phyloP scores from a whole-genome alignment of 2,113 vertebrate species.

The Anhinga anhinga region DNA sequence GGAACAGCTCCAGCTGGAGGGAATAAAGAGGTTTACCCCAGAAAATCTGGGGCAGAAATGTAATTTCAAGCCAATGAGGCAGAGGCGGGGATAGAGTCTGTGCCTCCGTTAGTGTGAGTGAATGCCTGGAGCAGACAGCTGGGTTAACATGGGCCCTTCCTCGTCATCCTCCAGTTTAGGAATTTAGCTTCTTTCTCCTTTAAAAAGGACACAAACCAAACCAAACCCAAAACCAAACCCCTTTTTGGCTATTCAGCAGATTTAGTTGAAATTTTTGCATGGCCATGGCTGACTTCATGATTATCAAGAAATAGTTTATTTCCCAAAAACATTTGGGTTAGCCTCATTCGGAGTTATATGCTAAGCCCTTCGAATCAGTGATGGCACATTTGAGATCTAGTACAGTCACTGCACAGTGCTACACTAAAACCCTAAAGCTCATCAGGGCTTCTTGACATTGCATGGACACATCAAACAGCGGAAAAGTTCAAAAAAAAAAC shows the following conservation, averaged over 20 bases:
- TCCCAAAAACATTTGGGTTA: not conserved
- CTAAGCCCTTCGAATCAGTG: not conserved
- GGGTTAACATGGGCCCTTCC: not conserved
- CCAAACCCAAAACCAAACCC: not conserved
- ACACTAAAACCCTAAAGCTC: not conserved
- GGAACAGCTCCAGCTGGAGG: not conserved
- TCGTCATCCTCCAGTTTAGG: not conserved
- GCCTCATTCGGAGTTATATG: not conserved
- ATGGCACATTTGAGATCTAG: not conserved
- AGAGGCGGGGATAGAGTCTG: not conserved
- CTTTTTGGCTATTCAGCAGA: not conserved
- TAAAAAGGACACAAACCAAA: not conserved
- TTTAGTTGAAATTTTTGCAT: not conserved
- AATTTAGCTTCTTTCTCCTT: not conserved
- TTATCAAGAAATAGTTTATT: not conserved
- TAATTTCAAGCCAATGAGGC: not conserved
- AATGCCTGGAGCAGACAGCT: not conserved
- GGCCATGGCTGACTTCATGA: not conserved
- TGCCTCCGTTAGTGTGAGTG: not conserved
- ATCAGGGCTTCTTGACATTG: not conserved
- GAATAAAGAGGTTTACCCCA: not conserved
- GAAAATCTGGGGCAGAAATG: not conserved
- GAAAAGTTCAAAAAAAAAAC: not conserved
- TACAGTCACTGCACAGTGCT: not conserved
- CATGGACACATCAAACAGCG: not conserved